Evolutionary conservation across 2,797 vertebrate species (phyloP), one percentile per base, ranked within the genome.

Genomic region (Chiroxiphia lanceolata): DNA sequence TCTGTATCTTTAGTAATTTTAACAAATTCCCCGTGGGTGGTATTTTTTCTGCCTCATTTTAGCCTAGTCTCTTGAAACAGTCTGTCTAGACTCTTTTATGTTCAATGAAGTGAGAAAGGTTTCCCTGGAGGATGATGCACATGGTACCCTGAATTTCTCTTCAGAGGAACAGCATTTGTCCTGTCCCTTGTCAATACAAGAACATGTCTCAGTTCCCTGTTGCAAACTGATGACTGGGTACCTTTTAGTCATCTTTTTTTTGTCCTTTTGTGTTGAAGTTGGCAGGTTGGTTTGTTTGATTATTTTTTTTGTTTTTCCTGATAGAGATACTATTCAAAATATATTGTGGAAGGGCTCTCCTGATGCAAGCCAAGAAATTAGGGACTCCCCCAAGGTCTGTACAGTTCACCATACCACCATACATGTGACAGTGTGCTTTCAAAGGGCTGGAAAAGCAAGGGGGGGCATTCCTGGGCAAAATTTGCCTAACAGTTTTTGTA

Each of bases 11-110:
- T 34, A 71, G 34, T 33, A 86, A 82, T 93, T 92, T 95, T 72
- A 67, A 81, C 36, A 59, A 51, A 84, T 77, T 80, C 57, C 60
- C 71, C 50, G 40, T 83, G 64, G 68, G 47, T 3, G 56, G 31
- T 53, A 77, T 83, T 89, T 38, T 74, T 91, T 91, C 82, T 92
- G 64, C 64, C 56, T 89, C 38, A 57, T 80, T 92, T 92, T 93
- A 80, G 71, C 25, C 56, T 59, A 64, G 23, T 89, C 48, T 92
- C 29, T 40, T 84, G 91, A 91, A 92, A 87, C 54, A 83, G 54
- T 82, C 84, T 81, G 57, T 93, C 83, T 89, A 84, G 92, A 71
- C 74, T 89, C 33, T 72, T 63, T 90, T 51, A 45, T 11, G 29
- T 20, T 67, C 84, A 87, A 10, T 15, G 65, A 56, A 90, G 67